Percentiles rank a stretch among this genome's conserved stretches.
Conservation (phyloP, 2,888 invertebrate species). For the Drosophila algonquin region DNA sequence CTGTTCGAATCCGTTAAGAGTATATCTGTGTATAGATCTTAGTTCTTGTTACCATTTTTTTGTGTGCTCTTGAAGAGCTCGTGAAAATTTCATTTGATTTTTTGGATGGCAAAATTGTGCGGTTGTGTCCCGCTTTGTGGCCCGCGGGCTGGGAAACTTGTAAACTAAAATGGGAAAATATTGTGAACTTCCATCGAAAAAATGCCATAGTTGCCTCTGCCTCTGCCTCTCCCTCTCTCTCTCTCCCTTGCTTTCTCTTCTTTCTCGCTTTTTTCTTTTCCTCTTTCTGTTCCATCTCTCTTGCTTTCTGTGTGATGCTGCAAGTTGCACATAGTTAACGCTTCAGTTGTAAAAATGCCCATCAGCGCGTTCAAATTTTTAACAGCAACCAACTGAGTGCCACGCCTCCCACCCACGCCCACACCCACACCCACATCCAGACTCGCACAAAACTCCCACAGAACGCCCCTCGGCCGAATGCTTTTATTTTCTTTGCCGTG, state of each 20-base stretch:
- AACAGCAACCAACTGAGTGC: constrained; percentile 52
- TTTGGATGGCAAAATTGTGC: constrained; percentile 8
- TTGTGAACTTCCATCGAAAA: constrained; percentile 52
- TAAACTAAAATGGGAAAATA: constrained; percentile 69
- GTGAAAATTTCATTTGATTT: constrained; percentile 47
- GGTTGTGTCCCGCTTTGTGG: constrained; percentile 22
- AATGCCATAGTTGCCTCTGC: constrained; percentile 2
- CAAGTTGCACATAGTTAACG: constrained; percentile 75
- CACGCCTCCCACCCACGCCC: constrained; percentile 27
- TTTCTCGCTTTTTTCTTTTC: constrained; percentile 13
- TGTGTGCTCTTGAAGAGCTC: constrained; percentile 16
- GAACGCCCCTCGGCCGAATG: constrained; percentile 25
- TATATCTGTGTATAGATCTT: constrained; percentile 1
- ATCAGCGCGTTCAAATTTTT: constrained; percentile 73
- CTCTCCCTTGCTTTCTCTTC: background rate
- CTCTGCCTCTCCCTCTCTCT: background rate
- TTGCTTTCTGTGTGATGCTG: constrained; percentile 22
- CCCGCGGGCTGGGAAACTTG: constrained; percentile 46
- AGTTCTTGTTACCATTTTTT: constrained; percentile 7
- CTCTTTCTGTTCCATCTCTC: background rate
- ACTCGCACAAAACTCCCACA: constrained; percentile 12
- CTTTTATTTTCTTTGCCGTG: constrained; percentile 58
- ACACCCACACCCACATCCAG: constrained; percentile 5
- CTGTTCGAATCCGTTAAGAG: background rate
- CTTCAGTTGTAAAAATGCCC: constrained; percentile 77